A percentile compares a stretch with the other conserved stretches of the same genome.
phyloP scores from a whole-genome alignment of 1,140 invertebrate genomes.

The Galendromus occidentalis region DNA sequence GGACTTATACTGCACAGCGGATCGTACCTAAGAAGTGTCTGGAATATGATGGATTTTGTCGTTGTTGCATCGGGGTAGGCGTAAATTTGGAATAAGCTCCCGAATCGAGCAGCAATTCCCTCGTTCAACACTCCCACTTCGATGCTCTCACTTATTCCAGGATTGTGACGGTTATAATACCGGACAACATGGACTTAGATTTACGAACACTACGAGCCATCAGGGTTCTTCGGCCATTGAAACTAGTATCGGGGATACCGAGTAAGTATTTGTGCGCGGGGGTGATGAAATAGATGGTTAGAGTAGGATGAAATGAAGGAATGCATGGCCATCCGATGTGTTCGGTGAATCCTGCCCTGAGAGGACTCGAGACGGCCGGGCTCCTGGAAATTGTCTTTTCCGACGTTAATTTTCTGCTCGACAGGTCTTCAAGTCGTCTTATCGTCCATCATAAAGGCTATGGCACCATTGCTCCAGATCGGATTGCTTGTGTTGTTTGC shows the following conservation, averaged over 20 bases:
- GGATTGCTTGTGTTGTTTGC: conserved; percentile 97
- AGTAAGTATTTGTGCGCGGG: conserved; percentile 31
- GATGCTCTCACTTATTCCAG: too few species aligned
- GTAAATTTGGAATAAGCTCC: too few species aligned
- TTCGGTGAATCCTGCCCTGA: too few species aligned
- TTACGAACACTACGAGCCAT: conserved; percentile 35
- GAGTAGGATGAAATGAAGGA: too few species aligned
- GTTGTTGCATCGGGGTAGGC: conserved; percentile 99
- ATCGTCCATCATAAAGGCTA: conserved; percentile 99
- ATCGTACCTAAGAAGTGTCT: conserved; percentile 97
- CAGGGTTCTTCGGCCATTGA: conserved; percentile 38
- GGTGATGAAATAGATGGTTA: too few species aligned
- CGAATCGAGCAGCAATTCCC: too few species aligned
- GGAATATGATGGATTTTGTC: conserved; percentile 99
- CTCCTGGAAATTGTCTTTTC: too few species aligned
- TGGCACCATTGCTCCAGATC: conserved; percentile 99
- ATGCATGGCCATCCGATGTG: too few species aligned
- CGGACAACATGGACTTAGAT: conserved; percentile 27
- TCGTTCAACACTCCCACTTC: too few species aligned
- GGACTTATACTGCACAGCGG: conserved; percentile 97
- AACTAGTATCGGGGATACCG: conserved; percentile 43
- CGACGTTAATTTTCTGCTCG: background rate
- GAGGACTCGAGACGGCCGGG: too few species aligned
- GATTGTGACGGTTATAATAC: conserved; percentile 19
- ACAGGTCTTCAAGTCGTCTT: conserved; percentile 98